Conservation (phyloP, 1,140 invertebrate genomes). For the Melitaea cinxia region DNA sequence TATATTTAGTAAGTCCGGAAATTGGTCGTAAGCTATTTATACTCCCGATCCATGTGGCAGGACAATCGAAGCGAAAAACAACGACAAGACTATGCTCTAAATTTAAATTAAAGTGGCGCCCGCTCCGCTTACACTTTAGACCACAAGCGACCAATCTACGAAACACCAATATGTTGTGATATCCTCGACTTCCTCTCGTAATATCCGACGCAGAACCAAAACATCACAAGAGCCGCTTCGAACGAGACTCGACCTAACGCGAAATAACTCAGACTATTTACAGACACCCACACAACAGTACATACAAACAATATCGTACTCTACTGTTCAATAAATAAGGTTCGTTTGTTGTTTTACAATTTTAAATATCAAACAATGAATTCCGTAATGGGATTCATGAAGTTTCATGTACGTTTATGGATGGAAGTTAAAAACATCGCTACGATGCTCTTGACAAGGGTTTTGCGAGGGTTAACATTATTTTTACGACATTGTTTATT, state of each 20-base stretch:
- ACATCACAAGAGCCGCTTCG: neutral
- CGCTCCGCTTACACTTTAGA: constrained; percentile 27
- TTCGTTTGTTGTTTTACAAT: neutral
- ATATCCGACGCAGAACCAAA: constrained; percentile 22
- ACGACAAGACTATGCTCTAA: no score
- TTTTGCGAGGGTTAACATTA: neutral
- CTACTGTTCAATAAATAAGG: neutral
- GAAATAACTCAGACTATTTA: neutral
- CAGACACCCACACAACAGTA: neutral
- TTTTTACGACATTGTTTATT: neutral
- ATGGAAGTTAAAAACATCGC: neutral
- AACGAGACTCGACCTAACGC: neutral
- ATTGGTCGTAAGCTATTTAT: no score
- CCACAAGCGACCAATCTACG: constrained; percentile 46
- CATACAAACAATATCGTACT: neutral
- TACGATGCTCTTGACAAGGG: neutral
- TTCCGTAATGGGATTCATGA: neutral
- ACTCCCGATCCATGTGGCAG: no score
- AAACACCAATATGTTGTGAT: constrained; percentile 59
- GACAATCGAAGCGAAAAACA: no score
- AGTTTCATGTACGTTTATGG: neutral
- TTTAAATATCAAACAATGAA: neutral
- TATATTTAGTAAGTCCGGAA: no score
- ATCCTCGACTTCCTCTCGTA: constrained; percentile 50
- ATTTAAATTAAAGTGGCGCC: neutral